Evolutionary conservation across 2,797 vertebrate genomes (phyloP).

Genomic region (Holocentrus rufus): DNA sequence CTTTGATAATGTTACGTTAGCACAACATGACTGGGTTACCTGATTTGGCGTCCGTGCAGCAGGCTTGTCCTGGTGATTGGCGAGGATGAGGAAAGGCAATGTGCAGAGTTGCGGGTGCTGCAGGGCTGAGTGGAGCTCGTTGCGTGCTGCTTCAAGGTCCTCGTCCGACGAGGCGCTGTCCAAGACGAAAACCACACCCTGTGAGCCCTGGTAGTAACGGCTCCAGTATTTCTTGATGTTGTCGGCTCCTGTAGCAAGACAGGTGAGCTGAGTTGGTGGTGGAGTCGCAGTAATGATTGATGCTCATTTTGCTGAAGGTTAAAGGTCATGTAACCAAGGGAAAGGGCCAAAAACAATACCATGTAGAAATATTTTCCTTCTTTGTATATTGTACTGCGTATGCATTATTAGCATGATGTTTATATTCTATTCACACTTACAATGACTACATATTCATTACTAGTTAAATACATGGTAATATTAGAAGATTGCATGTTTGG

Average conservation of each 20-base stretch:
- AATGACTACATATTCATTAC: background rate
- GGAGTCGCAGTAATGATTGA: background rate
- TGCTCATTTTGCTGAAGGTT: background rate
- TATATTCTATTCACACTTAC: no score
- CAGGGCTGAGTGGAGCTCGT: conserved; percentile 95
- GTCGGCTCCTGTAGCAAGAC: conserved; percentile 87
- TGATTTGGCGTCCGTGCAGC: conserved; percentile 93
- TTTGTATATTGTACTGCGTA: no score
- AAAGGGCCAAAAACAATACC: no score
- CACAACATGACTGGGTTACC: conserved; percentile 87
- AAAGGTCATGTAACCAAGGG: no score
- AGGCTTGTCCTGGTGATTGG: conserved; percentile 99
- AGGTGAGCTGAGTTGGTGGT: background rate
- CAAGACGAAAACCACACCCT: conserved; percentile 97
- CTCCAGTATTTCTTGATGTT: conserved; percentile 99
- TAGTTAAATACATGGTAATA: background rate
- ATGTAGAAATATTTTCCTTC: no score
- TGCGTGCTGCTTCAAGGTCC: conserved; percentile 93
- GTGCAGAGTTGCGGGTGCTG: conserved; percentile 99
- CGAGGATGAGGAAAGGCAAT: conserved; percentile 97
- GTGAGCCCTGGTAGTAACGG: conserved; percentile 99
- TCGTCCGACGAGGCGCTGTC: conserved; percentile 97
- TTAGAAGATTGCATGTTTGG: background rate
- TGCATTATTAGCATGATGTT: no score
- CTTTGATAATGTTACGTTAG: no score